Conservation (phyloP, 2,113 vertebrate genomes). For the Ivindomyrus marchei region DNA sequence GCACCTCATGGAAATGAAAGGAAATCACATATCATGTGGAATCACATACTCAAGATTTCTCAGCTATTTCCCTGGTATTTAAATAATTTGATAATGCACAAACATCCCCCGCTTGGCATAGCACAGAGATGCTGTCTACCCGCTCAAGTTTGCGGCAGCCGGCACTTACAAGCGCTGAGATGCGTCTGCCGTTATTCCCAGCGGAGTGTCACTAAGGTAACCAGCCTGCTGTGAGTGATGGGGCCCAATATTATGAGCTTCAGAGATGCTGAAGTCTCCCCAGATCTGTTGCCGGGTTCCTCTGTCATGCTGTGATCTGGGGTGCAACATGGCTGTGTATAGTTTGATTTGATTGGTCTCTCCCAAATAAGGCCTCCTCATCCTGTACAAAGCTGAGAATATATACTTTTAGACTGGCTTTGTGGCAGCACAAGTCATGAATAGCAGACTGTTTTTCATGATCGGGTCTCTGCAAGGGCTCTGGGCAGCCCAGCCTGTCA, state of each 20-base stretch:
- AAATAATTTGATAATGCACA: not conserved
- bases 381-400: not conserved
- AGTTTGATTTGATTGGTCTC: not conserved
- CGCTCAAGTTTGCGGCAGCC: not conserved
- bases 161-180: not conserved
- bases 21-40: not conserved
- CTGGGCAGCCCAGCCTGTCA: not conserved
- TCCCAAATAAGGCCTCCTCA: not conserved
- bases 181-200: not conserved
- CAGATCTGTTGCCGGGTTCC: not conserved
- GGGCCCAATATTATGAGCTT: not conserved
- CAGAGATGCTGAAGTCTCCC: not conserved
- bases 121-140: not conserved
- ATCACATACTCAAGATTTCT: not conserved
- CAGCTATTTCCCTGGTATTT: not conserved
- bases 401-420: not conserved
- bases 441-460: not conserved
- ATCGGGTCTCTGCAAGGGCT: not conserved
- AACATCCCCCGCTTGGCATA: not conserved
- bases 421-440: not conserved
- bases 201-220: not conserved
- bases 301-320: not conserved
- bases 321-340: not conserved
- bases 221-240: not conserved
- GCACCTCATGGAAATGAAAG: not conserved